Conservation (phyloP, 2,888 invertebrate genomes). For the Sesia apiformis region DNA sequence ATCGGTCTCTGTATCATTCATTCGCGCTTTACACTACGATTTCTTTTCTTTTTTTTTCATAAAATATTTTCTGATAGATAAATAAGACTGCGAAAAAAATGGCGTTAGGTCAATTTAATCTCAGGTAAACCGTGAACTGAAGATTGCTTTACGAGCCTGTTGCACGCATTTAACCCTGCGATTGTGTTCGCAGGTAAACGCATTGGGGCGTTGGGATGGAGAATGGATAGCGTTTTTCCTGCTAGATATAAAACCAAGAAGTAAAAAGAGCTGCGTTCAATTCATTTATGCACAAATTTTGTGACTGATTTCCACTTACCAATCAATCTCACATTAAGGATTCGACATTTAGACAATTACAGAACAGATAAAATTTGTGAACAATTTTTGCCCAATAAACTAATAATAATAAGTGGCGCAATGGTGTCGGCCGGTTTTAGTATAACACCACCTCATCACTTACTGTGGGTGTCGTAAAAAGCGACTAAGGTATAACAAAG, state of each 20-base stretch:
- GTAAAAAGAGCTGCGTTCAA: conserved; percentile 19
- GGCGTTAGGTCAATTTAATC: conserved; percentile 24
- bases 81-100: not conserved
- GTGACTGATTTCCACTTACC: conserved; percentile 19
- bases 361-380: too few relatives aligned
- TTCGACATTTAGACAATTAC: conserved; percentile 3
- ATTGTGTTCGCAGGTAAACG: conserved; percentile 9
- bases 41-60: too few relatives aligned
- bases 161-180: conserved; percentile 15
- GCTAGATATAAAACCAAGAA: conserved; percentile 8
- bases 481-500: too few relatives aligned
- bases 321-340: conserved; percentile 13
- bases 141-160: conserved; percentile 16
- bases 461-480: too few relatives aligned
- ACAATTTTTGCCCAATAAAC: too few relatives aligned
- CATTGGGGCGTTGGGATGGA: conserved; percentile 7
- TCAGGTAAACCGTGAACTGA: conserved; percentile 14
- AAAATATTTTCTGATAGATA: too few relatives aligned
- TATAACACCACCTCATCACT: too few relatives aligned
- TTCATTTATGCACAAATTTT: conserved; percentile 33
- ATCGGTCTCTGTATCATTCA: too few relatives aligned
- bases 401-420: not conserved
- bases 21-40: too few relatives aligned
- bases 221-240: conserved; percentile 9
- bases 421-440: too few relatives aligned